These are phyloP conservation scores for Nemotelus nigrinus DNA, from an alignment of 2,888 invertebrate species.

Conservation along the genomic window DNA sequence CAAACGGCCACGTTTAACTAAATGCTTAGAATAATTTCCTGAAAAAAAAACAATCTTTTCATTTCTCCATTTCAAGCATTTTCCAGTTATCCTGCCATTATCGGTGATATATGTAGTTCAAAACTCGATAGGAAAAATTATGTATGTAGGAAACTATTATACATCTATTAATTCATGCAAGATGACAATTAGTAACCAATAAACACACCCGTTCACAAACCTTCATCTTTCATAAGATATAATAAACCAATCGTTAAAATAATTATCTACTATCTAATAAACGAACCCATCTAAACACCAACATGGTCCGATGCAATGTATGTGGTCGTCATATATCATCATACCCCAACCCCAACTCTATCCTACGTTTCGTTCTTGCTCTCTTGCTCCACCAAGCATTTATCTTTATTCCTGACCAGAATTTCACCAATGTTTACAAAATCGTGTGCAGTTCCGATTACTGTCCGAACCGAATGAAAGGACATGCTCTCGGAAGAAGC, in stretches of 20 bases:
- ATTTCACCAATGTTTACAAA: constrained; percentile 43
- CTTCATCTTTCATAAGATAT: background rate
- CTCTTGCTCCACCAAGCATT: background rate
- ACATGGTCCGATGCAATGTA: constrained; percentile 48
- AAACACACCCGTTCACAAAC: background rate
- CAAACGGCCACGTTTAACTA: too few species aligned
- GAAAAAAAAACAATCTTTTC: too few species aligned
- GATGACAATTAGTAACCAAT: too few species aligned
- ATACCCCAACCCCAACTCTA: constrained; percentile 31
- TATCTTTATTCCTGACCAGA: constrained; percentile 19
- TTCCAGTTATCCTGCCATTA: too few species aligned
- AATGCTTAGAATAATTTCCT: too few species aligned
- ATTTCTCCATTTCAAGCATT: too few species aligned
- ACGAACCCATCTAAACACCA: constrained; percentile 47
- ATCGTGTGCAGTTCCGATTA: constrained; percentile 27
- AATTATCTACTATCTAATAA: constrained; percentile 42
- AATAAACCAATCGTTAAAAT: constrained; percentile 20
- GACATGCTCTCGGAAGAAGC: constrained; percentile 38
- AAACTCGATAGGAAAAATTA: too few species aligned
- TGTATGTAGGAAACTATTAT: too few species aligned
- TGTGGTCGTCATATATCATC: constrained; percentile 50
- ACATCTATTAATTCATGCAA: too few species aligned
- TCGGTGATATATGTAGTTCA: too few species aligned
- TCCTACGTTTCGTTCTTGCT: background rate
- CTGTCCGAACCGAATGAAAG: constrained; percentile 23